Evolutionary conservation across 1,140 invertebrate species (phyloP).

Genomic region (Drosophila bifasciata): DNA sequence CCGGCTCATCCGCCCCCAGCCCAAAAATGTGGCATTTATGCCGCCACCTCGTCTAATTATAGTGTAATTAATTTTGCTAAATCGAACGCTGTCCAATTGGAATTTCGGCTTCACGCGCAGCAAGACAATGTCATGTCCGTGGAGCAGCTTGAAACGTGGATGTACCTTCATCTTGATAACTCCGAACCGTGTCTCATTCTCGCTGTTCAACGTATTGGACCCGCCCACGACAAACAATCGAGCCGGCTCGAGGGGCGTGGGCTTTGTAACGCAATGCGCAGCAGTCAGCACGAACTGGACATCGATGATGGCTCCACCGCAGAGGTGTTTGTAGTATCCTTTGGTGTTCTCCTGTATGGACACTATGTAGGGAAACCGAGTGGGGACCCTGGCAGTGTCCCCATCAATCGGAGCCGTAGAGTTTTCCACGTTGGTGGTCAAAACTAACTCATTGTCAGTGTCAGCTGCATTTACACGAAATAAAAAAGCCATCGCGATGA

Average conservation of each 20-base stretch:
- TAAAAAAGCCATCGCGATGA: too few relatives aligned
- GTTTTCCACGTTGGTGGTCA: not conserved
- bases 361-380: constrained; percentile 48
- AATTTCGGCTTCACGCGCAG: constrained; percentile 32
- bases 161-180: constrained; percentile 23
- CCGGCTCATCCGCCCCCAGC: constrained; percentile 45
- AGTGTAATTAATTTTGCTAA: constrained; percentile 23
- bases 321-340: constrained; percentile 49
- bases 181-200: not conserved
- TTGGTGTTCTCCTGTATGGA: constrained; percentile 42
- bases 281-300: constrained; percentile 43
- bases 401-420: not conserved
- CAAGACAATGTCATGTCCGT: constrained; percentile 51
- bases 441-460: too few relatives aligned
- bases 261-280: constrained; percentile 51
- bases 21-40: constrained; percentile 18
- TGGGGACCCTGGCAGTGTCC: not conserved
- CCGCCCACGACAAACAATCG: constrained; percentile 35
- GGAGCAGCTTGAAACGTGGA: constrained; percentile 26
- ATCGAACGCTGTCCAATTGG: constrained; percentile 32
- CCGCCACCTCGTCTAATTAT: not conserved
- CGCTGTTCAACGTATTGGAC: constrained; percentile 13
- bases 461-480: too few relatives aligned
- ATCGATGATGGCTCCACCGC: constrained; percentile 55
- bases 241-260: not conserved